Evolutionary conservation across 2,113 vertebrate genomes (phyloP).

Genomic region (Chionis minor): DNA sequence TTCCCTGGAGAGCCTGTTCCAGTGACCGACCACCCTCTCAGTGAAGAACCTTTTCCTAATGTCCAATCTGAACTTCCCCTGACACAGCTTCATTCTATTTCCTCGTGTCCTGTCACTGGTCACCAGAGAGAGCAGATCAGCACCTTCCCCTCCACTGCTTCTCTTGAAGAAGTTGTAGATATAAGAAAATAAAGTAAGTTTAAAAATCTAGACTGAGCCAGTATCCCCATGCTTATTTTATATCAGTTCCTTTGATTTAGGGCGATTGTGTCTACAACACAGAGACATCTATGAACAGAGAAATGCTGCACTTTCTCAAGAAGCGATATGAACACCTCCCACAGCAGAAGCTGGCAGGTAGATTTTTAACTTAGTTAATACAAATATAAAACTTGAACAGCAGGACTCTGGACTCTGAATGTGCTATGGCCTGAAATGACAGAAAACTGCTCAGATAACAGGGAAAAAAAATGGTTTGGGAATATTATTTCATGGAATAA

Average conservation of each 20-base stretch:
- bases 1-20: background rate
- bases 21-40: background rate
- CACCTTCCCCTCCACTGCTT: background rate
- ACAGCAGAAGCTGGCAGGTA: background rate
- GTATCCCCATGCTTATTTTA: background rate
- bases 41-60: background rate
- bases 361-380: background rate
- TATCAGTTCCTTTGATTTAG: background rate
- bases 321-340: background rate
- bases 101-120: rapidly evolving
- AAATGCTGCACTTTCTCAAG: background rate
- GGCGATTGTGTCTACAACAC: background rate
- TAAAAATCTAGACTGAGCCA: background rate
- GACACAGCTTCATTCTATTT: background rate
- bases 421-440: background rate
- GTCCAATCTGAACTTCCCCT: background rate
- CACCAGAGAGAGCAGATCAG: background rate
- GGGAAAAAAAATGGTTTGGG: background rate
- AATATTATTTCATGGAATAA: background rate
- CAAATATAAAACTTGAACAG: background rate
- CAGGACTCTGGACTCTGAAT: background rate
- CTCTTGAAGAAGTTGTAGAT: background rate
- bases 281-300: background rate
- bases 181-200: background rate
- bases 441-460: background rate